Percentiles rank a stretch among this genome's conserved stretches.
Evolutionary conservation across 2,888 invertebrate genomes (phyloP).

Genomic region (Cabera pusaria): DNA sequence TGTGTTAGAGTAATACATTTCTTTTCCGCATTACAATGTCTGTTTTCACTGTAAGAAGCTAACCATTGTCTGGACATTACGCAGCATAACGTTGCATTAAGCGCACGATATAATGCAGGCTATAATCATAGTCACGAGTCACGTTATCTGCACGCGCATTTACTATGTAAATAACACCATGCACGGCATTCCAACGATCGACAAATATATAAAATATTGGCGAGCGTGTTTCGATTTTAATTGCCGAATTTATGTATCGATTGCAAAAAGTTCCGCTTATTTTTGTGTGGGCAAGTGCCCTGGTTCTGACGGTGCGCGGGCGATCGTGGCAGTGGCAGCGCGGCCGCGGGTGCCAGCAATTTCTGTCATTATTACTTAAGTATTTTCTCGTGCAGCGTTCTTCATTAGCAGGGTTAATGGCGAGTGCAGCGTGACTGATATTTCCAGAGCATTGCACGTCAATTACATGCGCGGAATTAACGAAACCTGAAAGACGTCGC

Average conservation of each 20-base stretch:
- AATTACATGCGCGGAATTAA: constrained; percentile 50
- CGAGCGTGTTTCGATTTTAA: constrained; percentile 38
- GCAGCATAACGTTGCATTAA: constrained; percentile 64
- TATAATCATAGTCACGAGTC: constrained; percentile 68
- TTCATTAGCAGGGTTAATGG: constrained; percentile 41
- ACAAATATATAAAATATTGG: constrained; percentile 40
- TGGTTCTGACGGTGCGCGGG: constrained; percentile 28
- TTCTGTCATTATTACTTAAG: constrained; percentile 38
- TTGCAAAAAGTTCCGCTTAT: constrained; percentile 46
- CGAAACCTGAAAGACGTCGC: constrained; percentile 49
- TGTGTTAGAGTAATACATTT: constrained; percentile 41
- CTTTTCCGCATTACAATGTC: constrained; percentile 54
- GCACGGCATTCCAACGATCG: constrained; percentile 54
- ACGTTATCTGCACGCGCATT: constrained; percentile 62
- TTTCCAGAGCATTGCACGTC: constrained; percentile 51
- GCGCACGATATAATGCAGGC: constrained; percentile 63
- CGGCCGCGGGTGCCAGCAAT: constrained; percentile 21
- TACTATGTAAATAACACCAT: constrained; percentile 64
- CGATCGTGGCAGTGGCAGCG: constrained; percentile 28
- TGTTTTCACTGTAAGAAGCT: constrained; percentile 56
- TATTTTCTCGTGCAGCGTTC: constrained; percentile 36
- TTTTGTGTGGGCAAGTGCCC: constrained; percentile 41
- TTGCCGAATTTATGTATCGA: constrained; percentile 42
- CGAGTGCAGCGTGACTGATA: constrained; percentile 40
- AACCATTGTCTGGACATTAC: constrained; percentile 65